These are phyloP conservation scores for Drosophila mayri DNA, from an alignment of 1,140 invertebrate genomes.

Conservation along the genomic window DNA sequence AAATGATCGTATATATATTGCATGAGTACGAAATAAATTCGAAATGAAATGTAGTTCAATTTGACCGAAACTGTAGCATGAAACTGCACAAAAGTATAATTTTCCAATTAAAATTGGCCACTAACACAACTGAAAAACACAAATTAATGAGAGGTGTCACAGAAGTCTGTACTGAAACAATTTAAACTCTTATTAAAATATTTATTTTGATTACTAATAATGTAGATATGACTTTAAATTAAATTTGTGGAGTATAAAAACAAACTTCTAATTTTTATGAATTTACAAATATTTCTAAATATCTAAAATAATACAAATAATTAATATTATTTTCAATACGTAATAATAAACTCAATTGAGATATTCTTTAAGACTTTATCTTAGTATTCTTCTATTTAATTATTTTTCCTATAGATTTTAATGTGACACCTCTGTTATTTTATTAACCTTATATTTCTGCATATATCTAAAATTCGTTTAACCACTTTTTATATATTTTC, in stretches of 20 bases:
- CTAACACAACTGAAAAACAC: slow-evolving; percentile 20
- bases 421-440: slow-evolving; percentile 18
- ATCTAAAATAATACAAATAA: background rate
- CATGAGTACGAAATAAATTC: slow-evolving; percentile 68
- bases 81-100: slow-evolving; percentile 50
- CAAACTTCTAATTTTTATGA: background rate
- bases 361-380: background rate
- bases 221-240: no score
- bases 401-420: background rate
- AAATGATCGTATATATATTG: slow-evolving; percentile 48
- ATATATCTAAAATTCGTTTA: slow-evolving; percentile 76
- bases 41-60: slow-evolving; percentile 35
- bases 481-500: slow-evolving; percentile 24
- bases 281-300: background rate
- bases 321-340: background rate
- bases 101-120: slow-evolving; percentile 8
- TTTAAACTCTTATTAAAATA: background rate
- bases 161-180: background rate
- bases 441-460: slow-evolving; percentile 11
- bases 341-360: background rate
- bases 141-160: background rate
- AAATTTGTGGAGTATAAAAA: no score
- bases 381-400: background rate
- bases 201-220: background rate
- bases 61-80: slow-evolving; percentile 50